Base-by-base conservation (phyloP, 2,113 vertebrate species). In the Phainopepla nitens region DNA sequence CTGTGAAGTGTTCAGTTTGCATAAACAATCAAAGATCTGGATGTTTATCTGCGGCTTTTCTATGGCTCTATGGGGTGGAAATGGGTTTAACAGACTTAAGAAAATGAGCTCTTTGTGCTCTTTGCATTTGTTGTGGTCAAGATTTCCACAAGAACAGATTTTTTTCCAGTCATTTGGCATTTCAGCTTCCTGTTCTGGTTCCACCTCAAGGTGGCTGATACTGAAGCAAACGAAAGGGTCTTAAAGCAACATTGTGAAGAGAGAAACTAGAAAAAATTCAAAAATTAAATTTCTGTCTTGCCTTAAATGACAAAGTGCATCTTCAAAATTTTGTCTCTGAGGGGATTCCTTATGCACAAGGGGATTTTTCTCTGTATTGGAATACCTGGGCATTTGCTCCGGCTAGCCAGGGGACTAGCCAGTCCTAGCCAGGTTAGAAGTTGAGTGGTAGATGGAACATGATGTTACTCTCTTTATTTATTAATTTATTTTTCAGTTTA, bases 41-140 rank as follows among this genome's bases (percentile, higher is more conserved):
- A 96, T 96, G 92, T 94, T 96, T 95, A 96, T 95, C 90, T 96
- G 86, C 94, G 80, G 80, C 24, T 96, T 90, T 96, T 90, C 79
- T 75, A 1, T 44, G 49, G 60, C 51, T 39, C 53, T 87, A 84
- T 90, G 57, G 76, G 69, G 61, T 96, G 82, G 96, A 97, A 96
- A 82, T 84, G 49, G 36, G 11, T 90, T 95, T 81, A 56, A 31
- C n/a, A 92, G 36, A 50, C 15, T 83, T 75, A 68, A 83, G 51
- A 96, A 60, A 96, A 95, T 81, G 70, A 94, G 51, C 35, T 93
- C 88, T 92, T 94, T 95, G 96, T 97, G 51, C 49, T 96, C 72
- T 54, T 33, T 80, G 51, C 65, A 77, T 90, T 95, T 95, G 79
- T 58, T 96, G 93, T 78, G 93, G 94, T 95, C 64, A 71, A 64